phyloP scores from a whole-genome alignment of 2,888 invertebrate species.

The Nemotelus nigrinus region DNA sequence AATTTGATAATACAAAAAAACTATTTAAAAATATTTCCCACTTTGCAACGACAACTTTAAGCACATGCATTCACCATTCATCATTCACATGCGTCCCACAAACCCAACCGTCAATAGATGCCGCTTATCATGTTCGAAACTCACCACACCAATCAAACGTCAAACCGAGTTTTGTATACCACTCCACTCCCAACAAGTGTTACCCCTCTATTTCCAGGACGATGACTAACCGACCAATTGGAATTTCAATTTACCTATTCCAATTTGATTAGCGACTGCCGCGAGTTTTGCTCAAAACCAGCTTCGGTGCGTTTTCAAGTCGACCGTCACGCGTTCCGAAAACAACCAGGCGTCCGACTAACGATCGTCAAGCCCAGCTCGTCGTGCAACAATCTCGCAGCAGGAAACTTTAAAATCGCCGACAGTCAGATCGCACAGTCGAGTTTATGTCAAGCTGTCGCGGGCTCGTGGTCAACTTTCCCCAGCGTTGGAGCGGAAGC shows the following conservation, averaged over 20 bases:
- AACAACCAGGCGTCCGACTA: not conserved
- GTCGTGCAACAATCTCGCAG: not conserved
- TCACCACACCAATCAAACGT: too few relatives aligned
- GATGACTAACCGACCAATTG: not conserved
- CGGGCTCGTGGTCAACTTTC: conserved; percentile 29
- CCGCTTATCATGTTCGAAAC: too few relatives aligned
- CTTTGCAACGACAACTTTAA: too few relatives aligned
- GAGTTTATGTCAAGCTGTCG: conserved; percentile 37
- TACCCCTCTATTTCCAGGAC: not conserved
- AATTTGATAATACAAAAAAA: too few relatives aligned
- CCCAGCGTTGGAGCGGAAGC: not conserved
- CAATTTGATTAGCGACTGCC: not conserved
- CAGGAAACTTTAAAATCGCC: conserved; percentile 37
- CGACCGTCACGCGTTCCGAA: not conserved
- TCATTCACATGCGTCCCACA: too few relatives aligned
- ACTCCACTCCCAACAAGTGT: not conserved
- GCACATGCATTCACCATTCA: too few relatives aligned
- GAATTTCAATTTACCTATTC: not conserved
- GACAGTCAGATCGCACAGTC: not conserved
- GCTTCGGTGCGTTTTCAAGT: not conserved
- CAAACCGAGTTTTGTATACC: not conserved
- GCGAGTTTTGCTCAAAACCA: not conserved
- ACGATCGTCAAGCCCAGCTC: not conserved
- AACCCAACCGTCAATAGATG: too few relatives aligned
- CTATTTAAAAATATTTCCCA: too few relatives aligned